phyloP scores from a whole-genome alignment of 2,797 vertebrate genomes.

The Hipposideros larvatus region DNA sequence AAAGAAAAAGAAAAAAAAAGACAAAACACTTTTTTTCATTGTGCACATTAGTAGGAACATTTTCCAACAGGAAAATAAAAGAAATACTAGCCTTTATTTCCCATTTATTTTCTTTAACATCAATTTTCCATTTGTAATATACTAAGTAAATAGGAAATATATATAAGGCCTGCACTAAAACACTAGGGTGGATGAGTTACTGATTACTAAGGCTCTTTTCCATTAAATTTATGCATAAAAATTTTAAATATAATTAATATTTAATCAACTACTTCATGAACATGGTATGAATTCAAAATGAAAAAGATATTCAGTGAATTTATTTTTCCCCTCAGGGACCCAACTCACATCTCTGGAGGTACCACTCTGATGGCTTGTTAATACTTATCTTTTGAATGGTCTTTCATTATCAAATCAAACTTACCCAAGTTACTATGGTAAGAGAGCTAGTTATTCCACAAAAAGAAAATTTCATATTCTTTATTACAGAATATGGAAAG shows the following conservation, averaged over 20 bases:
- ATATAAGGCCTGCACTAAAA: background rate
- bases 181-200: background rate
- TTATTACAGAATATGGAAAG: background rate
- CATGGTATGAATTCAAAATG: background rate
- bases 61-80: conserved; percentile 34
- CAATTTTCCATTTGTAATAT: background rate
- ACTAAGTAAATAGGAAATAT: background rate
- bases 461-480: background rate
- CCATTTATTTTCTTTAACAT: background rate
- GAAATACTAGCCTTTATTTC: background rate
- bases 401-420: background rate
- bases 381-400: background rate
- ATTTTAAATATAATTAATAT: background rate
- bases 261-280: background rate
- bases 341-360: background rate
- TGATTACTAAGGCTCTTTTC: background rate
- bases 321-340: background rate
- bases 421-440: background rate
- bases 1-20: background rate
- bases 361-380: background rate
- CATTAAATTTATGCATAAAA: background rate
- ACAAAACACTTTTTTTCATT: background rate
- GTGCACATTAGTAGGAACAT: background rate
- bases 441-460: background rate
- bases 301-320: background rate